A percentile compares a stretch with the other conserved stretches of the same genome.
Conservation (phyloP, 2,888 invertebrate genomes). For the Leptopilina syphax region DNA sequence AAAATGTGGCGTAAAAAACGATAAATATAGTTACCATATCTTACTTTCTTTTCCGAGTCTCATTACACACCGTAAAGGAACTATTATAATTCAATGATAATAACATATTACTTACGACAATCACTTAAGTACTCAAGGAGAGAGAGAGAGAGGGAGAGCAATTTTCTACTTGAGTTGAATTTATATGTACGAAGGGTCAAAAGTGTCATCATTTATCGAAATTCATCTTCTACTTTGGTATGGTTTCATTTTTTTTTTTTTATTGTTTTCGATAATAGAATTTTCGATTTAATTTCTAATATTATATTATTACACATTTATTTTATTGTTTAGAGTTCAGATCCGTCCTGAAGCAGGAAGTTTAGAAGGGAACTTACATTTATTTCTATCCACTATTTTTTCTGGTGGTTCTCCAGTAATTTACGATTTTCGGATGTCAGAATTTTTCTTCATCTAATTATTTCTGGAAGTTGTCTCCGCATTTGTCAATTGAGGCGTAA, state of each 20-base stretch:
- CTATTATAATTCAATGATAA: slow-evolving; percentile 33
- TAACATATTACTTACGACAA: slow-evolving; percentile 25
- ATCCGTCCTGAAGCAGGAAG: no score
- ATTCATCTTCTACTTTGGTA: background rate
- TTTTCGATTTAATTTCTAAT: no score
- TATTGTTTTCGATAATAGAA: no score
- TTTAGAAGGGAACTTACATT: no score
- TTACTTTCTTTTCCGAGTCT: slow-evolving; percentile 11
- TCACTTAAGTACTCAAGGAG: slow-evolving; percentile 5
- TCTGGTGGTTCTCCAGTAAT: background rate
- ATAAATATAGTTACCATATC: background rate
- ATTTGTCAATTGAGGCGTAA: no score
- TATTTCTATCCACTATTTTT: background rate
- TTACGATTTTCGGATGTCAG: background rate
- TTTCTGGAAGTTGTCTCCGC: no score
- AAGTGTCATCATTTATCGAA: slow-evolving; percentile 6
- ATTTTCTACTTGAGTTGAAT: slow-evolving; percentile 3
- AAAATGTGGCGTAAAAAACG: background rate
- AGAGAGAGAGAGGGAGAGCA: background rate
- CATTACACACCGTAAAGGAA: slow-evolving; percentile 3
- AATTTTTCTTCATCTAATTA: background rate
- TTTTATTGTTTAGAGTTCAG: no score
- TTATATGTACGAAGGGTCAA: background rate
- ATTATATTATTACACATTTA: no score
- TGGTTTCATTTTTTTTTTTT: no score